phyloP scores from a whole-genome alignment of 2,888 invertebrate genomes.

The Actias luna region DNA sequence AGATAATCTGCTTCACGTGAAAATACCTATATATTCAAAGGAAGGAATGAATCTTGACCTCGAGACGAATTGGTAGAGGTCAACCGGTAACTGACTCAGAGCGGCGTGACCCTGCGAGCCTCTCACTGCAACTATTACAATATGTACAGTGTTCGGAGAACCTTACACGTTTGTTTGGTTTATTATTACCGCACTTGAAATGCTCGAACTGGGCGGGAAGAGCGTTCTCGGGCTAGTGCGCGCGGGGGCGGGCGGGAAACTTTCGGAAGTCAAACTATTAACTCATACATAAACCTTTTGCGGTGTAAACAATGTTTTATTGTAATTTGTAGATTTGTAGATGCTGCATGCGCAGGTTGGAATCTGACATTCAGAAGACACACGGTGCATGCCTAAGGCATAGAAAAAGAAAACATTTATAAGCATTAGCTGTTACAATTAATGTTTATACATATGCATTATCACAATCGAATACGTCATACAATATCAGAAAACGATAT shows the following conservation, averaged over 20 bases:
- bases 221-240: background rate
- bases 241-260: background rate
- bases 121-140: background rate
- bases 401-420: no score
- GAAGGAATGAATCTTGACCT: background rate
- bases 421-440: no score
- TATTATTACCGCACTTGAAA: background rate
- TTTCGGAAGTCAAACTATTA: background rate
- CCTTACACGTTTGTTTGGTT: background rate
- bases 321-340: background rate
- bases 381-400: background rate
- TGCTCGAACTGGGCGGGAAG: no score
- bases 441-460: no score
- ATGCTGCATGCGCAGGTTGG: background rate
- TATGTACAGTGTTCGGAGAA: background rate
- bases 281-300: background rate
- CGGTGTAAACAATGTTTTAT: background rate
- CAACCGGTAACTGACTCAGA: background rate
- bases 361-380: no score
- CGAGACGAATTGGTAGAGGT: background rate
- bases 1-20: no score
- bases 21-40: no score
- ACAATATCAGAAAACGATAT: no score
- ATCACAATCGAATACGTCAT: no score
- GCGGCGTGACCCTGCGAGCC: background rate